A percentile compares a stretch with the other conserved stretches of the same genome.
phyloP scores from a whole-genome alignment of 2,797 vertebrate genomes.

The Avahi laniger region DNA sequence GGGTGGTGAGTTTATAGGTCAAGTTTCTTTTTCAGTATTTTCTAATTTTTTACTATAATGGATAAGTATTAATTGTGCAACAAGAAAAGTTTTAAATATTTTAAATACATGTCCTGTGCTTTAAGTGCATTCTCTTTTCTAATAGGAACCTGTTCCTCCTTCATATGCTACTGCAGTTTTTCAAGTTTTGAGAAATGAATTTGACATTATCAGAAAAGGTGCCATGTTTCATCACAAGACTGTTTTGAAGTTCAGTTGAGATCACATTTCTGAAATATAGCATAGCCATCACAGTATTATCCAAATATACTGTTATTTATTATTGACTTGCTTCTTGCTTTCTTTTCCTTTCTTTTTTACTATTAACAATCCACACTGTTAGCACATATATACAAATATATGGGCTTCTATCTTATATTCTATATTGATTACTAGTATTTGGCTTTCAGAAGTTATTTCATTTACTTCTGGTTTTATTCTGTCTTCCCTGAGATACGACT shows the following conservation, averaged over 20 bases:
- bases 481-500: background rate
- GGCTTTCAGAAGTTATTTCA: background rate
- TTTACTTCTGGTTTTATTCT: background rate
- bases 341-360: background rate
- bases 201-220: conserved; percentile 32
- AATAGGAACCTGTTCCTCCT: background rate
- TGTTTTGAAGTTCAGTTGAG: background rate
- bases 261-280: conserved; percentile 10
- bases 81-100: background rate
- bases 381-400: background rate
- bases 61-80: background rate
- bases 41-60: background rate
- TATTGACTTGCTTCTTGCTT: background rate
- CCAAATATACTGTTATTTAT: background rate
- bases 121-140: background rate
- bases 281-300: background rate
- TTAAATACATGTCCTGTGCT: background rate
- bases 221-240: background rate
- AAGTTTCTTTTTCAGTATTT: conserved; percentile 1
- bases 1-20: background rate
- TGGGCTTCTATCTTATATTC: background rate
- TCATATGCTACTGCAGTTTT: background rate
- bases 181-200: conserved; percentile 3
- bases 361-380: background rate
- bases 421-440: background rate